Evolutionary conservation across 2,888 invertebrate genomes (phyloP).

Genomic region (Eurytoma adleriae): DNA sequence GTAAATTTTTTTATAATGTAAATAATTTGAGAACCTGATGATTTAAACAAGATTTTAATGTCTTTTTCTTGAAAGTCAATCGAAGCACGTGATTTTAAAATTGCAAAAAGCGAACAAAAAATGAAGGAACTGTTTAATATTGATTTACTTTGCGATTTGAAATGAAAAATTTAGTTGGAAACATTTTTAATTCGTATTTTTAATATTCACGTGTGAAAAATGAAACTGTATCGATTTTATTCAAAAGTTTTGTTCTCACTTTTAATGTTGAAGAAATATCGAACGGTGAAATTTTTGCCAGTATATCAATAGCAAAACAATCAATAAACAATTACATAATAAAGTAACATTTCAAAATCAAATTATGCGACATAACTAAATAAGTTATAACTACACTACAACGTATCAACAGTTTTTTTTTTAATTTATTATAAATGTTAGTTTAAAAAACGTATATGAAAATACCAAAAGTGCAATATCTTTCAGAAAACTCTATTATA

Average conservation of each 20-base stretch:
- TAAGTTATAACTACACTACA: not conserved
- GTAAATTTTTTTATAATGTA: no score
- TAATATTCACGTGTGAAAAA: no score
- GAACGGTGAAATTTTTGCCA: constrained; percentile 44
- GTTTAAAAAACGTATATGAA: constrained; percentile 30
- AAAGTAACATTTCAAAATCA: constrained; percentile 13
- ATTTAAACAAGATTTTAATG: no score
- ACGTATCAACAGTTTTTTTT: not conserved
- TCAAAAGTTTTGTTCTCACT: constrained; percentile 14
- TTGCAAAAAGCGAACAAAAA: no score
- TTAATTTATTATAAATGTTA: not conserved
- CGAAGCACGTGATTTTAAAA: no score
- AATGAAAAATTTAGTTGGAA: no score
- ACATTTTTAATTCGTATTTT: no score
- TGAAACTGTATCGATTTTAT: constrained; percentile 1
- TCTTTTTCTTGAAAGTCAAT: no score
- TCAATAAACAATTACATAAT: constrained; percentile 12
- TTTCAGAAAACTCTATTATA: not conserved
- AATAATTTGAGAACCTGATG: no score
- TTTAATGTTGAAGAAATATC: constrained; percentile 29
- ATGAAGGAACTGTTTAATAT: no score
- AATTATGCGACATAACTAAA: constrained; percentile 7
- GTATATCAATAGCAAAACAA: not conserved
- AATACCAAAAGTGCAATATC: constrained; percentile 15
- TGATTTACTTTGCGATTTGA: no score